These are phyloP conservation scores for Phoeniculus purpureus DNA, from an alignment of 2,797 vertebrate species.

Conservation along the genomic window DNA sequence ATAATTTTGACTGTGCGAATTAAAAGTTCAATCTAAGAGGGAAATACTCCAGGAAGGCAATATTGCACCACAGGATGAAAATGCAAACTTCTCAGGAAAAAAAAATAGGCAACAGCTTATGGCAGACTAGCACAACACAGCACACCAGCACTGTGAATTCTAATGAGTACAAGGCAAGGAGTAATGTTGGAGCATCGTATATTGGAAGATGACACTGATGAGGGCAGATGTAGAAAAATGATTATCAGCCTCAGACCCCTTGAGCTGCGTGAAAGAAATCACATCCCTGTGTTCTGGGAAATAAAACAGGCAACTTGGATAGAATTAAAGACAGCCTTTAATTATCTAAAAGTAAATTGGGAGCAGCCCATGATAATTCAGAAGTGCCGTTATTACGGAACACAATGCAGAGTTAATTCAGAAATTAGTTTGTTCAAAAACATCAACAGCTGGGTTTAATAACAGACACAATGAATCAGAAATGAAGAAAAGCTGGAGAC, in stretches of 20 bases:
- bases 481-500: constrained; percentile 76
- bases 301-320: constrained; percentile 77
- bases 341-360: constrained; percentile 84
- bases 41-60: constrained; percentile 32
- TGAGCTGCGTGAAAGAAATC: constrained; percentile 78
- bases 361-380: constrained; percentile 78
- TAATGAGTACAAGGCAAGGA: constrained; percentile 64
- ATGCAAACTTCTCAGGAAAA: constrained; percentile 46
- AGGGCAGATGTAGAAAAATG: constrained; percentile 78
- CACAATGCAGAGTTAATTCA: constrained; percentile 80
- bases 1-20: constrained; percentile 11
- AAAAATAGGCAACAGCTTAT: constrained; percentile 50
- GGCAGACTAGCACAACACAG: constrained; percentile 31
- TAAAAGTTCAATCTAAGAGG: not conserved
- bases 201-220: constrained; percentile 67
- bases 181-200: constrained; percentile 30
- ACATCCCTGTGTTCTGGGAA: constrained; percentile 79
- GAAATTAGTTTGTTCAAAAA: constrained; percentile 81
- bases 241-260: constrained; percentile 79
- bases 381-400: constrained; percentile 77
- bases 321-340: constrained; percentile 81
- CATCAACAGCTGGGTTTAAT: constrained; percentile 82
- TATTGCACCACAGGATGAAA: constrained; percentile 35
- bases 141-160: constrained; percentile 46
- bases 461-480: constrained; percentile 78